Evolutionary conservation across 2,888 invertebrate genomes (phyloP), one percentile per base, ranked within the genome.

Genomic region (Hirudinaria manillensis): DNA sequence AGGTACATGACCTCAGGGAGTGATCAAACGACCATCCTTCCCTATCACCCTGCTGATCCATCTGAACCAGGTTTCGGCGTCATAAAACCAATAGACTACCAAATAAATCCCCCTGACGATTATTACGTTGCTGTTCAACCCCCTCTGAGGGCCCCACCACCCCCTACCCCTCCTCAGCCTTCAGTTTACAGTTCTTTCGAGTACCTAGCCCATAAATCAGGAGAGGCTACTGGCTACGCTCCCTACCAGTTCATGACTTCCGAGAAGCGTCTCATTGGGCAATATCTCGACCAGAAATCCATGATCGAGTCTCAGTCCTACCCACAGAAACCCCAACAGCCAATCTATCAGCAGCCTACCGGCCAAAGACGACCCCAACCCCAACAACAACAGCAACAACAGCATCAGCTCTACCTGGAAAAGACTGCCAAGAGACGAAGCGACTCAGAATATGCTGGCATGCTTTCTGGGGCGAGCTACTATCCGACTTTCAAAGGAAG

Each of bases 61-160:
- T 82, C 82, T 32, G 72, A 72, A 21, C 6, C 56, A 21, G 32
- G 21, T 81, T 4, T 65, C 21, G 84, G 84, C 13, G 83, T 84
- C 34, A 84, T 84, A 56, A 81, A 82, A 78, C 84, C 84, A 6
- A 79, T 84, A 19, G 84, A 83, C 75, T 83, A 83, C 76, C 74
- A 74, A 66, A 74, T 74, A n/a, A 45, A 74, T 45, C 74, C 74
- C 6, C 67, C 74, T 7, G 74, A 74, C 24, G 66, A 74, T n/a
- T 74, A 29, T 24, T 36, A 29, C 7, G 36, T 29, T 16, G 32
- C 51, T 13, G 24, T 29, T 19, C 38, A 27, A 27, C 29, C 29
- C 19, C 24, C 53, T 27, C 55, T 16, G 27, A 38, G 38, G 38
- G 45, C 55, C 24, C 56, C 21, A 45, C 70, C 36, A 10, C 38